Conservation (phyloP, 2,888 invertebrate genomes). For the Apeira syringaria region DNA sequence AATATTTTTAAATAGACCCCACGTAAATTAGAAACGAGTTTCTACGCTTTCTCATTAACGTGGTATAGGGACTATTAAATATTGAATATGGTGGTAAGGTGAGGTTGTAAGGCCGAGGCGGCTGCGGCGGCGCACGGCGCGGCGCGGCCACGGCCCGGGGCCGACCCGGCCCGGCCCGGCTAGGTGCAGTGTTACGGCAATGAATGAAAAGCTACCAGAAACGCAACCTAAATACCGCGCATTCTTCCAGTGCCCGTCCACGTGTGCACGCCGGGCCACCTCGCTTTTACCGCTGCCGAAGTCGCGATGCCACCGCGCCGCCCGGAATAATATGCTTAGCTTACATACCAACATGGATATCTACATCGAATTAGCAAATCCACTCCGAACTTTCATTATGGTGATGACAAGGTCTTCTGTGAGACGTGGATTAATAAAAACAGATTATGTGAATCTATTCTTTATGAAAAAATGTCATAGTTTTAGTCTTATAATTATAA, state of each 20-base stretch:
- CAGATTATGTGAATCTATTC: too few species aligned
- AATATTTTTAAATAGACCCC: conserved; percentile 30
- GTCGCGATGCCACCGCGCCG: conserved; percentile 58
- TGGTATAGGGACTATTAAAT: conserved; percentile 57
- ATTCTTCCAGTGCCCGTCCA: conserved; percentile 73
- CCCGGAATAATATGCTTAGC: conserved; percentile 69
- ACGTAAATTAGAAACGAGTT: conserved; percentile 48
- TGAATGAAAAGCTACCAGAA: conserved; percentile 81
- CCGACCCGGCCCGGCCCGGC: conserved; percentile 38
- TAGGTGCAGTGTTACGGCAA: conserved; percentile 76
- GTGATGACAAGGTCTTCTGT: too few species aligned
- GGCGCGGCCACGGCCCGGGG: conserved; percentile 38
- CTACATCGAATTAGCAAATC: conserved; percentile 62
- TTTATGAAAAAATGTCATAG: too few species aligned
- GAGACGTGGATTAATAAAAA: too few species aligned
- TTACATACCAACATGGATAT: conserved; percentile 63
- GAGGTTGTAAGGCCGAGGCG: conserved; percentile 31
- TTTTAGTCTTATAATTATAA: too few species aligned
- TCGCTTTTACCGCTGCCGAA: conserved; percentile 67
- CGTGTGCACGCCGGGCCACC: conserved; percentile 60
- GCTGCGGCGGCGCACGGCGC: conserved; percentile 34
- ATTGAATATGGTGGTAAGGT: conserved; percentile 44
- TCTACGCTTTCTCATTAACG: conserved; percentile 58
- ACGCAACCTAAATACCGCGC: conserved; percentile 81
- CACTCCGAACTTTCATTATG: conserved; percentile 38